Conservation (phyloP, 2,888 invertebrate genomes). For the Dioctria linearis region DNA sequence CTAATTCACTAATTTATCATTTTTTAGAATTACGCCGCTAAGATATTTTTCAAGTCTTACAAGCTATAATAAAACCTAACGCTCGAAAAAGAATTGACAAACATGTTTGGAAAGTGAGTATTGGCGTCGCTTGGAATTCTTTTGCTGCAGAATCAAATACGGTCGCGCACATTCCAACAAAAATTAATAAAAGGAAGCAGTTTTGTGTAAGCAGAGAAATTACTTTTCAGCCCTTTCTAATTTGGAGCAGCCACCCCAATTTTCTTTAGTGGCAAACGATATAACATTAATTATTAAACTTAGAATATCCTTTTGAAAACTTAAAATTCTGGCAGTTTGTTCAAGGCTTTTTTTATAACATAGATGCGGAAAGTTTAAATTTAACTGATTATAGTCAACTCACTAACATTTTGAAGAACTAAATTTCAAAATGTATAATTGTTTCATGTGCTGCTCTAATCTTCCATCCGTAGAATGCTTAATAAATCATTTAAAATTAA, state of each 20-base stretch:
- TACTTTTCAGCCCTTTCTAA: not conserved
- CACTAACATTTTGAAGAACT: not conserved
- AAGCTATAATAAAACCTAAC: too few species aligned
- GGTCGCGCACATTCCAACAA: not conserved
- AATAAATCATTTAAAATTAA: conserved; percentile 1
- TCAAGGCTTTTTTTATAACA: not conserved
- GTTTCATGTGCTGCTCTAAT: not conserved
- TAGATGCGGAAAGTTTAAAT: not conserved
- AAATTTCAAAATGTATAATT: not conserved
- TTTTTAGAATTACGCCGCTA: not conserved
- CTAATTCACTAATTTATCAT: not conserved
- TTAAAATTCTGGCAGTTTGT: not conserved
- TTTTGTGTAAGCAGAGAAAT: not conserved
- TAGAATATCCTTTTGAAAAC: not conserved
- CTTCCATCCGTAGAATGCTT: not conserved
- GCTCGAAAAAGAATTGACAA: not conserved
- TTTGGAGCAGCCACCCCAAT: not conserved
- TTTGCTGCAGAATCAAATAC: conserved; percentile 1
- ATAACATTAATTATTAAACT: not conserved
- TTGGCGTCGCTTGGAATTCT: not conserved
- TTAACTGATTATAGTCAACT: not conserved
- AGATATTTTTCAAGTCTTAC: not conserved
- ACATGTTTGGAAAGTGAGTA: not conserved
- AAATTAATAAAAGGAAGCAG: not conserved
- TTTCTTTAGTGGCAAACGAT: not conserved